These are phyloP conservation scores for Litoditis marina DNA, from an alignment of 2,888 invertebrate genomes.

Conservation along the genomic window DNA sequence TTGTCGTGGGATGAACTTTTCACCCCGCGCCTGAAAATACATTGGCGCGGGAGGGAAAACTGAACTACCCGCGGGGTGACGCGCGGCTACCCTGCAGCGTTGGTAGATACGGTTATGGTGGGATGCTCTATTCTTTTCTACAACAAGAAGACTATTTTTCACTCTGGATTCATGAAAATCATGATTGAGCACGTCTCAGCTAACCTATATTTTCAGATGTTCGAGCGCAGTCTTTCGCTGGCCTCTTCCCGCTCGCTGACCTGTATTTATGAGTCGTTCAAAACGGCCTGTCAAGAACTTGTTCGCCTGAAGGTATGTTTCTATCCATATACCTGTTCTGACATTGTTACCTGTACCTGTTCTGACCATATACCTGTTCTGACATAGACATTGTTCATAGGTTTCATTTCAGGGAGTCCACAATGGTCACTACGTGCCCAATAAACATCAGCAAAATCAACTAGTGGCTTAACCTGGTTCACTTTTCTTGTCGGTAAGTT, in stretches of 20 bases:
- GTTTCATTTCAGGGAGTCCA: neutral
- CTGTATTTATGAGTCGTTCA: slow-evolving; percentile 18
- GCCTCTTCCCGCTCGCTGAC: slow-evolving; percentile 7
- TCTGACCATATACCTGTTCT: neutral
- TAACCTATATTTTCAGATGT: slow-evolving; percentile 13
- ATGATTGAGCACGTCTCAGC: too few species aligned
- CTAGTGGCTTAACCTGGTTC: slow-evolving; percentile 8
- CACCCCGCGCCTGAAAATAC: too few species aligned
- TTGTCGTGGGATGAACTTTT: too few species aligned
- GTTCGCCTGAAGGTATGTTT: slow-evolving; percentile 7
- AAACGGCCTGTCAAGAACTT: slow-evolving; percentile 25
- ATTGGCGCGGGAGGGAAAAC: too few species aligned
- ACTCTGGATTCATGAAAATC: too few species aligned
- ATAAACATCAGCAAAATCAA: slow-evolving; percentile 13
- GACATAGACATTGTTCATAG: neutral
- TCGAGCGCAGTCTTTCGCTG: slow-evolving; percentile 14
- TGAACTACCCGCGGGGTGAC: too few species aligned
- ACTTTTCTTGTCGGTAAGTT: too few species aligned
- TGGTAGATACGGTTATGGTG: too few species aligned
- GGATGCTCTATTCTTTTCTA: too few species aligned
- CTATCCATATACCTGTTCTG: neutral
- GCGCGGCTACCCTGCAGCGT: too few species aligned
- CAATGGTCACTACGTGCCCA: slow-evolving; percentile 3
- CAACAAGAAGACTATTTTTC: too few species aligned
- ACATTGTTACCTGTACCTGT: neutral